Conservation (phyloP, 2,888 invertebrate genomes). For the Chrysolina oricalcia region DNA sequence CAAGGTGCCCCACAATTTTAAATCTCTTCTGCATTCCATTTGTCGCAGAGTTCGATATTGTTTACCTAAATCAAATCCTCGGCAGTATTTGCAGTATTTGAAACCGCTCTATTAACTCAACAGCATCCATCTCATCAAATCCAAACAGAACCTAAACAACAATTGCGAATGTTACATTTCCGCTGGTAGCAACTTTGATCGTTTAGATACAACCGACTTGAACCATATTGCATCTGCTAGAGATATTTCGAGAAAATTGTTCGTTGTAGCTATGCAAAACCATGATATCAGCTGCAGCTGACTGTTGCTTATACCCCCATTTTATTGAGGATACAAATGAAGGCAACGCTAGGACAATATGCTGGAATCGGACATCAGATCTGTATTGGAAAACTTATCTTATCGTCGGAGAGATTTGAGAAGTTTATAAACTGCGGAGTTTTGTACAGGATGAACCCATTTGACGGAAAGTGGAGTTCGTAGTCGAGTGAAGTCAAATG, state of each 20-base stretch:
- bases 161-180: background rate
- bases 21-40: background rate
- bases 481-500: no score
- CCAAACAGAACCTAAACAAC: constrained; percentile 25
- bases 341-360: background rate
- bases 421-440: background rate
- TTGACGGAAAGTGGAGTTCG: no score
- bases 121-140: background rate
- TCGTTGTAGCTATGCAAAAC: constrained; percentile 21
- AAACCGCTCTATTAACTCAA: background rate
- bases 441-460: background rate
- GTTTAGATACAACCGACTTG: constrained; percentile 40
- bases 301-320: constrained; percentile 10
- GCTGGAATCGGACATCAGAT: constrained; percentile 1
- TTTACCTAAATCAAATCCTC: no score
- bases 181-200: constrained; percentile 32
- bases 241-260: constrained; percentile 40
- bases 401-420: background rate
- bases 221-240: constrained; percentile 35
- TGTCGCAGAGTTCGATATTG: background rate
- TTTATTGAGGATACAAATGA: constrained; percentile 16
- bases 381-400: constrained; percentile 20
- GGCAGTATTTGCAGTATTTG: background rate
- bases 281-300: constrained; percentile 20
- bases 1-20: no score